Conservation (phyloP, 2,113 vertebrate genomes). For the Cyanocitta stelleri region DNA sequence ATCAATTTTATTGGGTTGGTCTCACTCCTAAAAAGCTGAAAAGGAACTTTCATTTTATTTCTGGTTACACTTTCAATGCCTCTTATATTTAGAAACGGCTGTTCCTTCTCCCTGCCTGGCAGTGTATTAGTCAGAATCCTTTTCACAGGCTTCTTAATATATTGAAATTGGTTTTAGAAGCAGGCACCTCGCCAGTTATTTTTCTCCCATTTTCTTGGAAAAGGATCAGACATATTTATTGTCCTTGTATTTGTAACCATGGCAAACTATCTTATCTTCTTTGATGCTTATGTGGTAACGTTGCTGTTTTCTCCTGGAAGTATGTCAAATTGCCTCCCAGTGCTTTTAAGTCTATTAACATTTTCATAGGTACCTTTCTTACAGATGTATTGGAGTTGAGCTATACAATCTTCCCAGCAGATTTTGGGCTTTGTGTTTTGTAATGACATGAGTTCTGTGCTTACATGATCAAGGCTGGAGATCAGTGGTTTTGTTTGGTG, state of each 20-base stretch:
- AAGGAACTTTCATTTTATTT: neutral
- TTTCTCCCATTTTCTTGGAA: conserved; percentile 10
- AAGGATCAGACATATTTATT: conserved; percentile 4
- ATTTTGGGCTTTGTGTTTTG: neutral
- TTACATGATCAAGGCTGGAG: neutral
- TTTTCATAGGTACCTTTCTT: conserved; percentile 25
- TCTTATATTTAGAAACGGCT: neutral
- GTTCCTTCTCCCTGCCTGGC: neutral
- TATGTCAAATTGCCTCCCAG: conserved; percentile 26
- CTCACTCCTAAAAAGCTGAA: neutral
- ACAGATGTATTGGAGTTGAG: neutral
- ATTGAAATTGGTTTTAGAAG: conserved; percentile 3
- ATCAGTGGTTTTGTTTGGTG: neutral
- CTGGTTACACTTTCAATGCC: neutral
- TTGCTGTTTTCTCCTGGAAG: conserved; percentile 35
- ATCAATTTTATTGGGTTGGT: neutral
- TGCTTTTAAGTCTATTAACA: conserved; percentile 27
- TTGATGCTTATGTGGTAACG: neutral
- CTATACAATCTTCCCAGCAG: neutral
- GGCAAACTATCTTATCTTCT: conserved; percentile 22
- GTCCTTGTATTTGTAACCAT: conserved; percentile 40
- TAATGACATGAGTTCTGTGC: neutral
- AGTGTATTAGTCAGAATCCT: neutral
- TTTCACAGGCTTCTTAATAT: neutral
- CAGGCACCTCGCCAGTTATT: conserved; percentile 5